Conservation (phyloP, 53 echinoderm and acorn worm genomes). For the Luidia sarsii region DNA sequence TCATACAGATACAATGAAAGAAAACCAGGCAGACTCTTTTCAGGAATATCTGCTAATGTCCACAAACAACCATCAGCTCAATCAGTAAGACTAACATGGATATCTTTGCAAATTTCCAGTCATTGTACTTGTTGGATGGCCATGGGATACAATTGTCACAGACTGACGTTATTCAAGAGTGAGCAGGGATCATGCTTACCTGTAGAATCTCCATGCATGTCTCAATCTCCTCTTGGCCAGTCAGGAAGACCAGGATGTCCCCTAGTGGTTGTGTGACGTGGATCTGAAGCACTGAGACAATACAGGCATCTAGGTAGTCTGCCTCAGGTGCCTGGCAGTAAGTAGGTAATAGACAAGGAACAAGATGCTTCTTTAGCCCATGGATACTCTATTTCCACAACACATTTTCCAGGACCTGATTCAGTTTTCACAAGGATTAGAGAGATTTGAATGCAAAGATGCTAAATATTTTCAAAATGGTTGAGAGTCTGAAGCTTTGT, state of each 20-base stretch:
- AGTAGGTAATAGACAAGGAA: too few species aligned
- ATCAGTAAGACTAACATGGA: neutral
- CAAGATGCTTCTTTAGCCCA: too few species aligned
- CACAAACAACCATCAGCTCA: too few species aligned
- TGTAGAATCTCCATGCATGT: slow-evolving; percentile 91
- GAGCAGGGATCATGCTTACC: slow-evolving; percentile 59
- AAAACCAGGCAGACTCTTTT: too few species aligned
- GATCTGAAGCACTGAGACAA: slow-evolving; percentile 93
- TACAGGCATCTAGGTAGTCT: slow-evolving; percentile 93
- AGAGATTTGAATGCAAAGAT: too few species aligned
- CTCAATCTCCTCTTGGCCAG: slow-evolving; percentile 98
- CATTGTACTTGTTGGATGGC: neutral
- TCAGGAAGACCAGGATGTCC: slow-evolving; percentile 86
- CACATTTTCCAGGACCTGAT: too few species aligned
- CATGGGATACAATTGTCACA: neutral
- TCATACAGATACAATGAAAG: too few species aligned
- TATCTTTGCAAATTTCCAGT: neutral
- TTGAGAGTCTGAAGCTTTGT: too few species aligned
- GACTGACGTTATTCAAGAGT: neutral
- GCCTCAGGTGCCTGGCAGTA: slow-evolving; percentile 96
- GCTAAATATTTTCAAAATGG: too few species aligned
- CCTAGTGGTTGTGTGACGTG: slow-evolving; percentile 86
- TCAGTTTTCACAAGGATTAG: too few species aligned
- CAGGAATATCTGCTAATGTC: too few species aligned
- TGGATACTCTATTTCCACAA: too few species aligned